phyloP scores from a whole-genome alignment of 1,140 invertebrate species.

The Prorops nasuta region DNA sequence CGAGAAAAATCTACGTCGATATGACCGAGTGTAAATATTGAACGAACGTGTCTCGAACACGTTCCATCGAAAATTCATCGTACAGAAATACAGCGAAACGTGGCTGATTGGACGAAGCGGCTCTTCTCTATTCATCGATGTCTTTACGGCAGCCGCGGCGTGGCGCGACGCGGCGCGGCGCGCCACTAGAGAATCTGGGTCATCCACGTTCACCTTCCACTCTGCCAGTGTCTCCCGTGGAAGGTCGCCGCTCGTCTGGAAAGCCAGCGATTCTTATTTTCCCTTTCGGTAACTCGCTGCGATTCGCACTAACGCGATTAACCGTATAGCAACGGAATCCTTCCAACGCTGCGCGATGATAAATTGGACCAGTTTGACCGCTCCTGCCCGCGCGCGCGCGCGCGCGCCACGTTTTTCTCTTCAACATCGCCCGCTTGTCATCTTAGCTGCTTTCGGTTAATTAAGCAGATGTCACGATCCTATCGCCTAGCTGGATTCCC shows the following conservation, averaged over 20 bases:
- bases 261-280: slow-evolving; percentile 12
- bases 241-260: slow-evolving; percentile 41
- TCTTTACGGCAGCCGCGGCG: not conserved
- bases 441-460: not conserved
- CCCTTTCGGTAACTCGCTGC: not conserved
- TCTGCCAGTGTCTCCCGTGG: slow-evolving; percentile 43
- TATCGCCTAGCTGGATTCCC: too few species aligned
- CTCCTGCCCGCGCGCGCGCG: not conserved
- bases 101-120: slow-evolving; percentile 1
- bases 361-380: not conserved
- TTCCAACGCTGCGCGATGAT: not conserved
- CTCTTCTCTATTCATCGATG: not conserved
- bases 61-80: not conserved
- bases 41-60: not conserved
- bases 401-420: too few species aligned
- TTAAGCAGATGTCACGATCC: too few species aligned
- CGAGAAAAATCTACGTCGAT: too few species aligned
- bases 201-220: slow-evolving; percentile 47
- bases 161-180: not conserved
- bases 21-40: not conserved
- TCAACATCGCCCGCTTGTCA: not conserved
- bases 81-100: not conserved
- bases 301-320: not conserved
- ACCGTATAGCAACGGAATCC: not conserved
- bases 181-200: slow-evolving; percentile 46